phyloP scores from a whole-genome alignment of 1,140 invertebrate species.

The Heliconius hewitsoni region DNA sequence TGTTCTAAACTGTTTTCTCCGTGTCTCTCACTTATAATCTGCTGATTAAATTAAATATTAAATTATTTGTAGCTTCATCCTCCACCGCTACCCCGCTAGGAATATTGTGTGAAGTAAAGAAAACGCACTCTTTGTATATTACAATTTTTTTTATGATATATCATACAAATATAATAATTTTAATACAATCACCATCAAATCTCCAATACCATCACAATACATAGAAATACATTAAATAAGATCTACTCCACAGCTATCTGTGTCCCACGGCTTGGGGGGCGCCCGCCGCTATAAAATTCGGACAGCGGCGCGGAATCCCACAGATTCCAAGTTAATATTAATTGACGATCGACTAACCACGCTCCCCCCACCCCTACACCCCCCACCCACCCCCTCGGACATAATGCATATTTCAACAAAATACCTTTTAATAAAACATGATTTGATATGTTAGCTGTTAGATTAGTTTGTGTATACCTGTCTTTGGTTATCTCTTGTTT shows the following conservation, averaged over 20 bases:
- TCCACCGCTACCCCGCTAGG: too few species aligned
- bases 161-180: too few species aligned
- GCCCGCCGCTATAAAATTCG: slow-evolving; percentile 80
- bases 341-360: slow-evolving; percentile 74
- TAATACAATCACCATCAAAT: too few species aligned
- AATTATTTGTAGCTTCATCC: too few species aligned
- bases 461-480: neutral
- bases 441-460: slow-evolving; percentile 4
- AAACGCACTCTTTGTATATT: too few species aligned
- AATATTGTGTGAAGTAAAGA: too few species aligned
- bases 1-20: too few species aligned
- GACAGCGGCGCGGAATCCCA: slow-evolving; percentile 79
- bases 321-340: slow-evolving; percentile 80
- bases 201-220: neutral
- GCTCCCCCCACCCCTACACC: slow-evolving; percentile 31
- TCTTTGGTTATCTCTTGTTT: neutral
- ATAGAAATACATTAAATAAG: neutral
- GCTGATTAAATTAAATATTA: too few species aligned
- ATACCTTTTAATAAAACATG: slow-evolving; percentile 22
- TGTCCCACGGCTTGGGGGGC: slow-evolving; percentile 70
- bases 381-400: neutral
- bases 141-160: too few species aligned
- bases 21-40: too few species aligned
- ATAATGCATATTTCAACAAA: slow-evolving; percentile 22
- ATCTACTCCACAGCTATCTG: slow-evolving; percentile 42